These are phyloP conservation scores for Rhinatrema bivittatum DNA, from an alignment of 2,797 vertebrate genomes.

Conservation along the genomic window DNA sequence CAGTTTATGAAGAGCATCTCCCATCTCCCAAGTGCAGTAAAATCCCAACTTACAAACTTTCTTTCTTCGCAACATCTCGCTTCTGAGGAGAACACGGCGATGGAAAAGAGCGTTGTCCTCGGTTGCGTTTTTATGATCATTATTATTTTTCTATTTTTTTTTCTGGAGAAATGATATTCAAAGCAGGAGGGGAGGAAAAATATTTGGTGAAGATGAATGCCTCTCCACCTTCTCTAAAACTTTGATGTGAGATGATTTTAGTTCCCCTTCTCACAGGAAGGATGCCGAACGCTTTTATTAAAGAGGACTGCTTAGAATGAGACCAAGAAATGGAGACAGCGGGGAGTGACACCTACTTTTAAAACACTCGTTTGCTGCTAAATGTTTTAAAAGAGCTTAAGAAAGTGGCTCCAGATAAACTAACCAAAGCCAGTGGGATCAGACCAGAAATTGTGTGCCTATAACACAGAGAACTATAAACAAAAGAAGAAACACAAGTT, in stretches of 20 bases:
- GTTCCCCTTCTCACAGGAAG: slow-evolving; percentile 1
- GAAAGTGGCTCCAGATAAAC: slow-evolving; percentile 37
- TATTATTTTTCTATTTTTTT: slow-evolving; percentile 22
- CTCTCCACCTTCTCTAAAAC: no score
- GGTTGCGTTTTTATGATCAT: slow-evolving; percentile 23
- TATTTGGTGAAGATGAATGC: no score
- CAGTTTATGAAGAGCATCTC: slow-evolving; percentile 47
- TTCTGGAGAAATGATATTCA: slow-evolving; percentile 32
- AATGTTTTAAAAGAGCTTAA: slow-evolving; percentile 23
- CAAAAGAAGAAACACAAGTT: slow-evolving; percentile 15
- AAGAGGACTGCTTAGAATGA: background rate
- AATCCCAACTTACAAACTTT: slow-evolving; percentile 86
- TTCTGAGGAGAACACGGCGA: slow-evolving; percentile 49
- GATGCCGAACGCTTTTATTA: background rate
- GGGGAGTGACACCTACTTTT: slow-evolving; percentile 15
- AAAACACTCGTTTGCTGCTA: slow-evolving; percentile 41
- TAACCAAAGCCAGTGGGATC: slow-evolving; percentile 73
- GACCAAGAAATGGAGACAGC: no score
- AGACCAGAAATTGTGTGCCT: slow-evolving; percentile 41
- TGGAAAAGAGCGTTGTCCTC: slow-evolving; percentile 15
- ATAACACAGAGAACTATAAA: no score
- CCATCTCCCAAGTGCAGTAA: slow-evolving; percentile 88
- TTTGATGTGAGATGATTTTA: slow-evolving; percentile 18
- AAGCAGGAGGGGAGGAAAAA: slow-evolving; percentile 33
- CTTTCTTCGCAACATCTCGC: slow-evolving; percentile 82